Percentiles rank a stretch among this genome's conserved stretches.
These are phyloP conservation scores for Drosophila albomicans DNA, from an alignment of 1,140 invertebrate species.

Conservation along the genomic window DNA sequence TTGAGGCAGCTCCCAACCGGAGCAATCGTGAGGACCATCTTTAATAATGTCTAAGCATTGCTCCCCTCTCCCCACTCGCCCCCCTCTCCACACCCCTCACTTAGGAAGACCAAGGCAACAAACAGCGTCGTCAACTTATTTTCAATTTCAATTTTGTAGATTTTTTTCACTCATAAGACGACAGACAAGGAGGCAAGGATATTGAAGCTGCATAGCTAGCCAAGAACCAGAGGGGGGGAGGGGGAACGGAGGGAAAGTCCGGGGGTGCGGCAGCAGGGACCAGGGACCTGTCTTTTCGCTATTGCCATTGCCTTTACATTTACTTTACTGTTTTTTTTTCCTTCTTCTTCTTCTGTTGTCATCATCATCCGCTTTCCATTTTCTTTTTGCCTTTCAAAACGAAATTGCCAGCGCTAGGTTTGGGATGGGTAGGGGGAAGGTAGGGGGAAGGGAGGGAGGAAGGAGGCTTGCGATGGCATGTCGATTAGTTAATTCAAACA, in stretches of 20 bases:
- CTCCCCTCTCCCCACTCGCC: not conserved
- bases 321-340: slow-evolving; percentile 24
- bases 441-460: too few species aligned
- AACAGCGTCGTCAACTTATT: slow-evolving; percentile 81
- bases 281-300: slow-evolving; percentile 6
- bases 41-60: slow-evolving; percentile 74
- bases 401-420: slow-evolving; percentile 24
- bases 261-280: not conserved
- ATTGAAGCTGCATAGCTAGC: not conserved
- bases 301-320: slow-evolving; percentile 32
- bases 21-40: slow-evolving; percentile 61
- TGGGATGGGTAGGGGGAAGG: too few species aligned
- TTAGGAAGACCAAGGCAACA: slow-evolving; percentile 35
- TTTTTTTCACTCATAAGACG: slow-evolving; percentile 79
- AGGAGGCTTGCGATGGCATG: not conserved
- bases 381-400: slow-evolving; percentile 40
- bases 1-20: not conserved
- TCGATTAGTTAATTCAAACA: slow-evolving; percentile 40
- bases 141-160: slow-evolving; percentile 83
- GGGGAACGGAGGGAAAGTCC: not conserved
- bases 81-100: not conserved
- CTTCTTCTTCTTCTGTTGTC: slow-evolving; percentile 21
- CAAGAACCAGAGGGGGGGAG: too few species aligned
- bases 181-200: slow-evolving; percentile 18
- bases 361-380: slow-evolving; percentile 42